Conservation (phyloP, 2,888 invertebrate species). For the Xestia sexstrigata region DNA sequence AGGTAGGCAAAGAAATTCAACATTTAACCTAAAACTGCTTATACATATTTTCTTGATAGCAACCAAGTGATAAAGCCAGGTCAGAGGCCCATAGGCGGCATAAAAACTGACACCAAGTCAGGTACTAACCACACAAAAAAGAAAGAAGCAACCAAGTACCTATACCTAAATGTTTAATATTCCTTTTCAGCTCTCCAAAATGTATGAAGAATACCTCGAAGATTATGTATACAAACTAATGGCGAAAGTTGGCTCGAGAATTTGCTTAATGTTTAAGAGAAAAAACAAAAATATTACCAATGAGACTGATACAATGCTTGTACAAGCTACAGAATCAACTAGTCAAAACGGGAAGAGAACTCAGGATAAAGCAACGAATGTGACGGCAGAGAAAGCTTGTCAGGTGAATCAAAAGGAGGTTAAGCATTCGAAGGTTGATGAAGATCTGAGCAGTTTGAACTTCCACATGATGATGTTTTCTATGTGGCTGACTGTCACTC, state of each 20-base stretch:
- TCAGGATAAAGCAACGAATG: constrained; percentile 21
- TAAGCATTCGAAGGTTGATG: constrained; percentile 67
- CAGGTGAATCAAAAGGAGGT: constrained; percentile 41
- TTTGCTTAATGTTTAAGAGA: constrained; percentile 76
- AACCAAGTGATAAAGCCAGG: too few species aligned
- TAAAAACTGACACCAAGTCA: too few species aligned
- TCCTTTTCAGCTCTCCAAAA: constrained; percentile 92
- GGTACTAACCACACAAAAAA: too few species aligned
- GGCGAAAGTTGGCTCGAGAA: constrained; percentile 81
- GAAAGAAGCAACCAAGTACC: too few species aligned
- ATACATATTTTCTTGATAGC: not conserved
- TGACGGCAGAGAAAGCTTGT: constrained; percentile 28
- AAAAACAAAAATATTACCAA: constrained; percentile 56
- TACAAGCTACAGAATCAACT: constrained; percentile 31
- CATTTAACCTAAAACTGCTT: not conserved
- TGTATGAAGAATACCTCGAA: constrained; percentile 94
- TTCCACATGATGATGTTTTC: constrained; percentile 94
- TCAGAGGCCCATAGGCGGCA: too few species aligned
- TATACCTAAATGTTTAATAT: not conserved
- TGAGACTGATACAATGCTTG: constrained; percentile 61
- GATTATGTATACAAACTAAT: constrained; percentile 89
- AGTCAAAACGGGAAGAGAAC: constrained; percentile 24
- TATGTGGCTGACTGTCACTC: constrained; percentile 92
- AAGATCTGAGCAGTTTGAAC: constrained; percentile 90
- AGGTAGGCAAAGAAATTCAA: not conserved